These are phyloP conservation scores for Tachina fera DNA, from an alignment of 2,888 invertebrate species.

Conservation along the genomic window DNA sequence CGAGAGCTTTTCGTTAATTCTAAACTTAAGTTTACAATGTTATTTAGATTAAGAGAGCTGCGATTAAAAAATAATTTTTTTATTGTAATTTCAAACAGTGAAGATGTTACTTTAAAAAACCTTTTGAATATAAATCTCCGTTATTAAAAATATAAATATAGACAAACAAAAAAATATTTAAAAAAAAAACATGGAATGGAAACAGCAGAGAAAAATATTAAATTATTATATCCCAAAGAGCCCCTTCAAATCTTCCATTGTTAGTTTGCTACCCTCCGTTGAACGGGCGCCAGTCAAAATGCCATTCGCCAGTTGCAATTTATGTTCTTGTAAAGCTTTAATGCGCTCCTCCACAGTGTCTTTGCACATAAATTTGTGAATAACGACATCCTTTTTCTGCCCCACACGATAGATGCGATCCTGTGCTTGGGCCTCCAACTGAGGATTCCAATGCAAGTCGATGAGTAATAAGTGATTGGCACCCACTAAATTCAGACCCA, in stretches of 20 bases:
- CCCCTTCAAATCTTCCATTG: constrained; percentile 90
- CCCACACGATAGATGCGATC: constrained; percentile 97
- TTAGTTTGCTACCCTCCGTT: constrained; percentile 87
- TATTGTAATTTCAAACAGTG: too few relatives aligned
- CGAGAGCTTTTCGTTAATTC: too few relatives aligned
- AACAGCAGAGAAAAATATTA: constrained; percentile 1
- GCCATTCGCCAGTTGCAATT: constrained; percentile 89
- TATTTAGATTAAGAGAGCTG: too few relatives aligned
- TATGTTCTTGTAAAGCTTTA: constrained; percentile 90
- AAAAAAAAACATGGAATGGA: constrained; percentile 20
- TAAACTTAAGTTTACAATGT: too few relatives aligned
- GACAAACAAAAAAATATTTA: constrained; percentile 1
- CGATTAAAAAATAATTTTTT: too few relatives aligned
- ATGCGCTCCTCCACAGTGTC: constrained; percentile 96
- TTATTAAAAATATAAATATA: constrained; percentile 2
- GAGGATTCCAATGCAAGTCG: constrained; percentile 99
- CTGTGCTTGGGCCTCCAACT: constrained; percentile 96
- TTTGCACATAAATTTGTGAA: constrained; percentile 93
- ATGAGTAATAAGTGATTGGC: constrained; percentile 95
- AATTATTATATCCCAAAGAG: constrained; percentile 85
- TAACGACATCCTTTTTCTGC: constrained; percentile 90
- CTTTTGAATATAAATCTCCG: too few relatives aligned
- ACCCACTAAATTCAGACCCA: constrained; percentile 96
- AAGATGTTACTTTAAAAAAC: too few relatives aligned
- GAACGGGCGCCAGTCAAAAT: constrained; percentile 89